These are phyloP conservation scores for Spilogale gracilis DNA, from an alignment of 2,113 vertebrate genomes.

Conservation along the genomic window DNA sequence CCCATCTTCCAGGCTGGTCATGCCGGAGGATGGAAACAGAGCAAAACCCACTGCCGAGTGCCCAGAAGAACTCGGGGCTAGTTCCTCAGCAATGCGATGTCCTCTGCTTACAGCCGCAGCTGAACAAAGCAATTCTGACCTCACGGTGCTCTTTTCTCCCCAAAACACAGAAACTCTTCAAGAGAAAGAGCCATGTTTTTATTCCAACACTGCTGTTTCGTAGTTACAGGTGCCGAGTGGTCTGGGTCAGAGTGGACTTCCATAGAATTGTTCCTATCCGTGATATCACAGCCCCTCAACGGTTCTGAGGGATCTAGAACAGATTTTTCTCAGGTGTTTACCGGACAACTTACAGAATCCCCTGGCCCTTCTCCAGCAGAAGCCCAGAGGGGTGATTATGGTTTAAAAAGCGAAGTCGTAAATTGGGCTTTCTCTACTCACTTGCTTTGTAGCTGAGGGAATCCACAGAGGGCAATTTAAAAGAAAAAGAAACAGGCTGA, in stretches of 20 bases:
- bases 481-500: conserved; percentile 74
- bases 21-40: not conserved
- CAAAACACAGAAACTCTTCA: not conserved
- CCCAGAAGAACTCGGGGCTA: not conserved
- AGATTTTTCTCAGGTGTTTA: conserved; percentile 60
- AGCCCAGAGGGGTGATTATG: conserved; percentile 73
- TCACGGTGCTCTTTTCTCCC: not conserved
- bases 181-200: not conserved
- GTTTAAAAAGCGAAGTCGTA: conserved; percentile 78
- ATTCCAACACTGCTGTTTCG: no score
- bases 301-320: not conserved
- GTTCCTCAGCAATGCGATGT: accelerated
- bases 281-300: not conserved
- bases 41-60: no score
- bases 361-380: conserved; percentile 22
- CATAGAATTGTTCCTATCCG: accelerated
- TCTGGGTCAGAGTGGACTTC: not conserved
- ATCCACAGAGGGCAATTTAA: conserved; percentile 72
- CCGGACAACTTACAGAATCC: conserved; percentile 34
- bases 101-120: not conserved
- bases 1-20: not conserved
- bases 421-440: conserved; percentile 60
- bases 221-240: accelerated
- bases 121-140: not conserved
- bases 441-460: conserved; percentile 55